Percentiles rank a stretch among this genome's conserved stretches.
Conservation (phyloP, 1,140 invertebrate species). For the Hycleus cichorii region DNA sequence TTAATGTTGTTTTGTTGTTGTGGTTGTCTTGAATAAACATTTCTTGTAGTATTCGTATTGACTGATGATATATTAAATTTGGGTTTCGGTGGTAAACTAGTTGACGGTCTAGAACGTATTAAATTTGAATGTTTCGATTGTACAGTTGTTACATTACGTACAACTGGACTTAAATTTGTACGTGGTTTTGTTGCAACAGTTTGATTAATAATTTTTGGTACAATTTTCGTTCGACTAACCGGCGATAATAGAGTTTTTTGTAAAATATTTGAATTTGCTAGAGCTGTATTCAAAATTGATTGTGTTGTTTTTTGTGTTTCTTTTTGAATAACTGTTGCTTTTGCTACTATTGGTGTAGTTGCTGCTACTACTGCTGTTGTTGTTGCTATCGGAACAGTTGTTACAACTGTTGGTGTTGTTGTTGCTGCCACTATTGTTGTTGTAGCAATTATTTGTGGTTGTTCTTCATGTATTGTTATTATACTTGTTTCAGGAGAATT, state of each 20-base stretch:
- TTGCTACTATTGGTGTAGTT: background rate
- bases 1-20: slow-evolving; percentile 10
- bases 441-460: background rate
- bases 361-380: background rate
- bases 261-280: slow-evolving; percentile 24
- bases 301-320: background rate
- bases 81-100: slow-evolving; percentile 9
- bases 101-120: slow-evolving; percentile 12
- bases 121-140: background rate
- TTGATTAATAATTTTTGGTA: slow-evolving; percentile 19
- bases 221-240: slow-evolving; percentile 3
- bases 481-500: no score
- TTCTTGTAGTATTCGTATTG: slow-evolving; percentile 1
- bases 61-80: slow-evolving; percentile 18
- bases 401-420: background rate
- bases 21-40: slow-evolving; percentile 15
- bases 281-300: slow-evolving; percentile 30
- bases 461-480: no score
- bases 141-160: background rate
- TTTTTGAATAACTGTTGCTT: background rate
- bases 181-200: slow-evolving; percentile 8
- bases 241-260: slow-evolving; percentile 10
- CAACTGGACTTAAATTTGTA: slow-evolving; percentile 2
- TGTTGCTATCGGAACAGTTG: background rate
- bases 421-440: background rate